Evolutionary conservation across 2,113 vertebrate genomes (phyloP), one percentile per base, ranked within the genome.

Genomic region (Gymnogyps californianus): DNA sequence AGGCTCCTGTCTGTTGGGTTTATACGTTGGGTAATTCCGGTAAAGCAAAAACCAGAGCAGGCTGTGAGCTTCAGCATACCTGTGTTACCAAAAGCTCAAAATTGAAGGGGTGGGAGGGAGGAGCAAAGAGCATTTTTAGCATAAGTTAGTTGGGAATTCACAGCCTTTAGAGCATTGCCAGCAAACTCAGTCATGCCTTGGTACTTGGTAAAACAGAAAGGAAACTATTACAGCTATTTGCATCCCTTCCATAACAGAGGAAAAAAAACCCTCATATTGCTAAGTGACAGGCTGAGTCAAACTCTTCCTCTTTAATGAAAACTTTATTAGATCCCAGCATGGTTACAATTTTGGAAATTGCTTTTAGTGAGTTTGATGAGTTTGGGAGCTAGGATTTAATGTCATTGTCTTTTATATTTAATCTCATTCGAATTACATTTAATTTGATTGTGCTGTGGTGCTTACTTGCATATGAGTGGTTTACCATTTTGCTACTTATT

Each of bases 321-420:
- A 26, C 58, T 93, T 87, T 55, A 94, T 96, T 92, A 88, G 70
- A 90, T 95, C 87, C 74, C 90, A 93, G 93, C 87, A 77, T 18
- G 87, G 52, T 16, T 57, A 74, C 49, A 17, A 13, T 49, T 80
- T 74, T 54, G 67, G 67, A 92, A 90, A 83, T 92, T 92, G 82
- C 88, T 96, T 93, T 93, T 74, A 58, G 74, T 13, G 66, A 79
- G 22, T 42, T 91, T 55, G n/a, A 88, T 83, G 84, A 72, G 82
- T 16, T 94, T 72, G 36, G 55, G 82, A 90, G 78, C 32, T 51
- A 32, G 25, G 84, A 77, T 58, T 95, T 86, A 90, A 69, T 22
- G 16, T 7, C 57, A 40, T n/a, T 91, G 34, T 72, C 57, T 76
- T 87, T 85, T 80, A 65, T 90, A 87, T 69, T 79, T 72, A 47